Evolutionary conservation across 2,888 invertebrate species (phyloP).

Genomic region (Torymus tubicola): DNA sequence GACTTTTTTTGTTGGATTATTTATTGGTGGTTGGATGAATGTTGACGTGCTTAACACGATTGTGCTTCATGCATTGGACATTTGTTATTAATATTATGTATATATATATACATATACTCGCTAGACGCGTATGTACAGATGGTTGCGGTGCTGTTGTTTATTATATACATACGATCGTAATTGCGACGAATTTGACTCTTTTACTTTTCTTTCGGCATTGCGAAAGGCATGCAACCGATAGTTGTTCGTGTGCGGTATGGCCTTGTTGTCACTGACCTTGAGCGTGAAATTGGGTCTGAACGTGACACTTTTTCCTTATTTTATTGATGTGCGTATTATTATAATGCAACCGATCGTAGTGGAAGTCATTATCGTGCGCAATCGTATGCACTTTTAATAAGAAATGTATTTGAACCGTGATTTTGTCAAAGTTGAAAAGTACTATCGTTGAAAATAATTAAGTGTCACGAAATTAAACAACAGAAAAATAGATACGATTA

Average conservation of each 20-base stretch:
- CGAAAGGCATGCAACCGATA: background rate
- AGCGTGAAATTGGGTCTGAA: conserved; percentile 19
- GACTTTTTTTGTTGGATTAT: conserved; percentile 21
- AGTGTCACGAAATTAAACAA: too few relatives aligned
- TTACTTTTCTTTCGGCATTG: background rate
- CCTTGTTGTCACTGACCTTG: conserved; percentile 5
- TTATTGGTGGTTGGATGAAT: conserved; percentile 12
- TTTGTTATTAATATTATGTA: too few relatives aligned
- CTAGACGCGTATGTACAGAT: too few relatives aligned
- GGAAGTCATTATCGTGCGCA: background rate
- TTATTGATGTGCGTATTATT: conserved; percentile 1
- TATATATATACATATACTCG: too few relatives aligned
- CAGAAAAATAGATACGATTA: too few relatives aligned
- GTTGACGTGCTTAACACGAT: background rate
- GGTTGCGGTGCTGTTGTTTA: background rate
- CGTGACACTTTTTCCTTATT: conserved; percentile 8
- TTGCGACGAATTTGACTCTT: conserved; percentile 42
- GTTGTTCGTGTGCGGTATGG: background rate
- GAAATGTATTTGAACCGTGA: background rate
- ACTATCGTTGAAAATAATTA: background rate
- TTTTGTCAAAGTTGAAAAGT: background rate
- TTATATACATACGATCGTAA: background rate
- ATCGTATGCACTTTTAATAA: background rate
- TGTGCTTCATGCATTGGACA: too few relatives aligned
- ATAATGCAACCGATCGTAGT: background rate